These are phyloP conservation scores for Lagorchestes hirsutus DNA, from an alignment of 2,797 vertebrate genomes.

Conservation along the genomic window DNA sequence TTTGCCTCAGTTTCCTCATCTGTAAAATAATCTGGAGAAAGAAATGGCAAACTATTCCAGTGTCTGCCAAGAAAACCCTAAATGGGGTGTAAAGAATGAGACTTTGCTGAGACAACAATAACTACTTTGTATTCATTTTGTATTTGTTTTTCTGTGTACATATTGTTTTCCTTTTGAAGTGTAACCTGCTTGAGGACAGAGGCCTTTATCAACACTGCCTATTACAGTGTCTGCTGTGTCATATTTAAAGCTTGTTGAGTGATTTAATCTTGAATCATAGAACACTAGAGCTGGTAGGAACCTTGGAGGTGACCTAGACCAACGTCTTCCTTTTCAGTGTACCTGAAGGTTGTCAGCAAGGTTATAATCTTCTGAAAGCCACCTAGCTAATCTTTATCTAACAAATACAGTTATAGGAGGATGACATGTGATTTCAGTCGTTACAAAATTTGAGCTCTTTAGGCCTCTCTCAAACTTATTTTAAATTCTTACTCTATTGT, in stretches of 20 bases:
- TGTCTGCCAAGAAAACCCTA: not conserved
- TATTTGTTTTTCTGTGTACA: not conserved
- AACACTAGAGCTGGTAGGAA: not conserved
- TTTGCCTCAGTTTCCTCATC: not conserved
- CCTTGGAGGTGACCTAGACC: not conserved
- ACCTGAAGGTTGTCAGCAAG: not conserved
- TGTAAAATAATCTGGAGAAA: not conserved
- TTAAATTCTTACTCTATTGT: conserved; percentile 1
- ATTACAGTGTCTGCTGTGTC: not conserved
- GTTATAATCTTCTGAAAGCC: not conserved
- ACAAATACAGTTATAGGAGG: not conserved
- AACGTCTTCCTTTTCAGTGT: not conserved
- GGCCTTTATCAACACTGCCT: not conserved
- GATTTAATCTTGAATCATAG: not conserved
- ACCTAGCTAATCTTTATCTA: not conserved
- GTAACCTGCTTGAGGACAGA: not conserved
- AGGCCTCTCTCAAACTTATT: not conserved
- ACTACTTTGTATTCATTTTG: not conserved
- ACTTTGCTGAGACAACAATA: not conserved
- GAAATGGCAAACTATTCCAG: not conserved
- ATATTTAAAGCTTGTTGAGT: not conserved
- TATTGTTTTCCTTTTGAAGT: not conserved
- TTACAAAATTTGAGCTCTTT: not conserved
- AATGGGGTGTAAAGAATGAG: not conserved
- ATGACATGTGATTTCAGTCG: not conserved